phyloP scores from a whole-genome alignment of 1,140 invertebrate genomes.

The Piezodorus guildinii region DNA sequence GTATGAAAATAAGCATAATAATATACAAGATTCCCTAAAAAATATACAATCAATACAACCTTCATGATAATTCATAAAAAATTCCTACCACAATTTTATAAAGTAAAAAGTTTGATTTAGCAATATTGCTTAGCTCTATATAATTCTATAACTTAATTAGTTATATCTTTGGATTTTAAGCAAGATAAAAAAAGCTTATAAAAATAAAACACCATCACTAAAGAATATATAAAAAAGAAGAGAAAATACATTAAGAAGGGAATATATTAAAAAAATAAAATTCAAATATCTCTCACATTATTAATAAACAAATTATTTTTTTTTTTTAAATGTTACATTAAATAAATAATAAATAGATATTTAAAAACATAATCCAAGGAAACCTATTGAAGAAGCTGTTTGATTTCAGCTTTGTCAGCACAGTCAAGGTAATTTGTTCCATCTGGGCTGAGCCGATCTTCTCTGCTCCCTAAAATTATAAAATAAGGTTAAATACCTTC shows the following conservation, averaged over 20 bases:
- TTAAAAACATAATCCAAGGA: background rate
- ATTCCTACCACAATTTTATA: too few relatives aligned
- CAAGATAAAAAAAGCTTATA: background rate
- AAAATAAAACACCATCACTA: background rate
- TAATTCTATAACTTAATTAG: background rate
- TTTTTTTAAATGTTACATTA: background rate
- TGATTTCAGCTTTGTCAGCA: constrained; percentile 87
- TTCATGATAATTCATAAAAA: too few relatives aligned
- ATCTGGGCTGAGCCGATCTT: constrained; percentile 76
- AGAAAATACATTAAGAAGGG: background rate
- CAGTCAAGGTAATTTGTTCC: constrained; percentile 75
- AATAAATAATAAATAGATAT: constrained; percentile 2
- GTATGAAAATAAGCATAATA: too few relatives aligned
- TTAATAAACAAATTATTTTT: background rate
- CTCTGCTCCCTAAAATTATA: constrained; percentile 58
- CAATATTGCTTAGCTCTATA: too few relatives aligned
- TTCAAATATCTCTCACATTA: background rate
- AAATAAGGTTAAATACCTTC: background rate
- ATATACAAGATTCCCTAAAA: too few relatives aligned
- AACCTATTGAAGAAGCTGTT: constrained; percentile 44
- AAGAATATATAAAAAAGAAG: background rate
- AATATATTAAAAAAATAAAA: constrained; percentile 14
- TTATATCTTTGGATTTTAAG: constrained; percentile 11
- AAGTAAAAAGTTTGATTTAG: too few relatives aligned
- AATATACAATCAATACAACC: too few relatives aligned